Conservation (phyloP, 2,113 vertebrate species). For the Bubo scandiacus region DNA sequence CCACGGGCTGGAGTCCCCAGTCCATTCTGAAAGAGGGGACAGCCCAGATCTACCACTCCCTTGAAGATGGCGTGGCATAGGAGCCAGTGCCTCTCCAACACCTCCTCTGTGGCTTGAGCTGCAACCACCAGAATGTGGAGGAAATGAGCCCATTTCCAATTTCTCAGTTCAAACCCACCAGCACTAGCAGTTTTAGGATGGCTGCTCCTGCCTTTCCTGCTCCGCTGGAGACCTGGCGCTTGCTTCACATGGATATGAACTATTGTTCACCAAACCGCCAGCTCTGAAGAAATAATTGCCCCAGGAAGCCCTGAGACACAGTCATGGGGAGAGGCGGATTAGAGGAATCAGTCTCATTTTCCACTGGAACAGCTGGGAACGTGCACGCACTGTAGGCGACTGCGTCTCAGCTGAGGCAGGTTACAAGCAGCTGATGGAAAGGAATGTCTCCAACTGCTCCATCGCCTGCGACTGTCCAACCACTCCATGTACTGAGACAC, state of each 20-base stretch:
- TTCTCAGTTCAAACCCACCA: neutral
- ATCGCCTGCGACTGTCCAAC: fast-evolving
- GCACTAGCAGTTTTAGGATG: neutral
- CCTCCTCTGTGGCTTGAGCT: neutral
- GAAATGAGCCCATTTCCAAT: neutral
- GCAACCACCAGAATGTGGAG: neutral
- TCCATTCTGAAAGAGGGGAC: neutral
- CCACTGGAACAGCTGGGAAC: constrained; percentile 25
- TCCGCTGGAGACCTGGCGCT: neutral
- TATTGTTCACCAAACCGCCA: neutral
- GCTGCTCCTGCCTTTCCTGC: neutral
- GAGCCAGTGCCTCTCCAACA: neutral
- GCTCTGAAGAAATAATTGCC: neutral
- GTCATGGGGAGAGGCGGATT: neutral
- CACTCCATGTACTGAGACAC: fast-evolving
- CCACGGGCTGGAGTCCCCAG: neutral
- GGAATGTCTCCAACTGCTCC: neutral
- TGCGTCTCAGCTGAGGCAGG: neutral
- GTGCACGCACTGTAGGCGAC: neutral
- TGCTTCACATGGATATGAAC: neutral
- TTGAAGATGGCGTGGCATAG: neutral
- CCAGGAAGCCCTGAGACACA: neutral
- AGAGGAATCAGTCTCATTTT: constrained; percentile 17
- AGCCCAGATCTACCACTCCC: neutral
- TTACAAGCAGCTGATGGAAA: neutral